These are phyloP conservation scores for Grammomys dolichurus DNA, from an alignment of 2,113 vertebrate species.

Conservation along the genomic window DNA sequence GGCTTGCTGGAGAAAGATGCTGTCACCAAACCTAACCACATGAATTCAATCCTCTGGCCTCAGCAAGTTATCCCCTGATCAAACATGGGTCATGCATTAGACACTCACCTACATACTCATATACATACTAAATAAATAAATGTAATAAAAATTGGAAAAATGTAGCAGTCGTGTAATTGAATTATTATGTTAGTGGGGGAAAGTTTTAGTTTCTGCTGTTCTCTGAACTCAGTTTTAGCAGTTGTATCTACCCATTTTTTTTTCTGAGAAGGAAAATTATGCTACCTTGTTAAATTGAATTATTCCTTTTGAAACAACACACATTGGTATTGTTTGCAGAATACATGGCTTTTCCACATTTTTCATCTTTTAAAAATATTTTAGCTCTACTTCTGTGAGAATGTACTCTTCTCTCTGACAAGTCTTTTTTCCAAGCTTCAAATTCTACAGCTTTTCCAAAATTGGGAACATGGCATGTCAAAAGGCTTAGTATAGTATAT, in stretches of 20 bases:
- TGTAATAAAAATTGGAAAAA: not conserved
- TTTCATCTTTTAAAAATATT: conserved; percentile 23
- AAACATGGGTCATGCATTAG: not conserved
- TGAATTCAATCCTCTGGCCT: not conserved
- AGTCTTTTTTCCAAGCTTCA: not conserved
- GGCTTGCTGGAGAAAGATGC: not conserved
- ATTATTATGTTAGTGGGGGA: not conserved
- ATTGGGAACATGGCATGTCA: not conserved
- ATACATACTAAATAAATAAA: not conserved
- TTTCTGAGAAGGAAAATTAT: conserved; percentile 31
- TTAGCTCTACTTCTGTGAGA: conserved; percentile 30
- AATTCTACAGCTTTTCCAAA: not conserved
- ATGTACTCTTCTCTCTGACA: not conserved
- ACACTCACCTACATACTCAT: not conserved
- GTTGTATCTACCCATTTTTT: conserved; percentile 4
- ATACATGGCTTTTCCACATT: not conserved
- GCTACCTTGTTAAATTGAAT: conserved; percentile 48
- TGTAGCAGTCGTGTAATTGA: not conserved
- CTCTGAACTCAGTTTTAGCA: conserved; percentile 29
- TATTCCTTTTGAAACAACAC: conserved; percentile 41
- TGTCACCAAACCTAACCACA: not conserved
- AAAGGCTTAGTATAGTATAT: not conserved
- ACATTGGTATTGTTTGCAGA: conserved; percentile 29
- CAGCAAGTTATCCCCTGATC: not conserved
- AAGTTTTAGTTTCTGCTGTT: not conserved